Evolutionary conservation across 1,140 invertebrate species (phyloP), one percentile per base, ranked within the genome.

Genomic region (Sinella curviseta): DNA sequence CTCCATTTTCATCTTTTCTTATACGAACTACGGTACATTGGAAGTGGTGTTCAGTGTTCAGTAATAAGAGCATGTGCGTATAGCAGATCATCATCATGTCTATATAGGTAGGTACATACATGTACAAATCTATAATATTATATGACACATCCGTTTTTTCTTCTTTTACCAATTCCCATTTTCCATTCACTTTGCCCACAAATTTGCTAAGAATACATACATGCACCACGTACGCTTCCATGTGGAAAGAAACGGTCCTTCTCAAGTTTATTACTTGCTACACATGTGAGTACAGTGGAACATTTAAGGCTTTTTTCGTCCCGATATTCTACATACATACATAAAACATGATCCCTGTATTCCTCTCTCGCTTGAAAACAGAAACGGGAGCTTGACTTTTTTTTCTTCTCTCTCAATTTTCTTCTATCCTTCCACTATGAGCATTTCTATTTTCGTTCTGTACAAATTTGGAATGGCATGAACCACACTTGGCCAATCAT

Each of bases 391-490:
- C 57, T n/a, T 16, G 57, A 60, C 24, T 60, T 60, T 60, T 48
- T n/a, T n/a, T n/a, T n/a, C n/a, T n/a, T n/a, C n/a, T 48, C 39
- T 48, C 39, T 48, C 20, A n/a, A 4, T 65, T 26, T 17, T 65
- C 24, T 65, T 65, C 14, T 26, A 16, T n/a, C 26, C 26, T 70
- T 70, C 65, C 28, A 70, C 65, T 24, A 70, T 70, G 65, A n/a
- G 70, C 31, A 74, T 81, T 48, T 82, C 83, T 84, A 84, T 84
- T 84, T 84, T 81, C 39, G 83, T 76, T 79, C 81, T 82, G 81
- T 77, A 84, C 83, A 84, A 84, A 84, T 84, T 84, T 84, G 83
- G 83, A 84, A 82, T 84, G 83, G 81, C 83, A 84, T 84, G 83
- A 82, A 82, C 81, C 81, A 82, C 80, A 84, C 81, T 84, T 82